Base-by-base conservation (phyloP, 2,888 invertebrate genomes). In the Cyclophora punctaria region DNA sequence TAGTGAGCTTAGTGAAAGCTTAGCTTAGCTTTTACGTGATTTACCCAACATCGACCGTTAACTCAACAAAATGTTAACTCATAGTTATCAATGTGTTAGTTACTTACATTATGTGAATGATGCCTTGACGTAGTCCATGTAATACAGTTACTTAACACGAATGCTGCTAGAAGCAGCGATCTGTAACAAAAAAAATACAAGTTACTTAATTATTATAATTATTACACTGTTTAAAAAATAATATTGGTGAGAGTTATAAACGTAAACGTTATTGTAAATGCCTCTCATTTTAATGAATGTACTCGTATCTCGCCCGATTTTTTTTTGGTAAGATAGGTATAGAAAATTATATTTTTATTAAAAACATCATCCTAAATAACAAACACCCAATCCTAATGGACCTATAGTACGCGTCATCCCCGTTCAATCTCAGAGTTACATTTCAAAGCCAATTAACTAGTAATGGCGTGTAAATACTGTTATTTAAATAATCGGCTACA, bases 31-130 rank as follows among this genome's bases (percentile, higher is more conserved):
- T 20, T 20, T 20, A 20, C 1, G 20, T 20, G 20, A 20, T 20
- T 20, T 20, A 20, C 20, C 20, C 20, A 20, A 20, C 20, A 20
- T 20, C 20, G 20, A 20, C 20, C 20, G 20, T n/a, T 49, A 48
- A 45, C 33, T 48, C 43, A 44, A n/a, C n/a, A 49, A 45, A 35
- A 49, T 48, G 37, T 5, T 37, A 37, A 45, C 7, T 42, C 41
- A 34, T 34, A 7, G 35, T 41, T 33, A 47, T 45, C 48, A 41
- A 51, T 53, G 45, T 20, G 20, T 20, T n/a, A n/a, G n/a, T n/a
- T n/a, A 85, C 87, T 86, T 69, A 88, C 88, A 74, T 84, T 82
- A 65, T 87, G 83, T 77, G 75, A 69, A 55, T 86, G 86, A 61
- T 86, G 87, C 52, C 78, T 80, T 34, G 84, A 83, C 35, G 78